A percentile compares a stretch with the other conserved stretches of the same genome.
These are phyloP conservation scores for Carduelis carduelis DNA, from an alignment of 2,797 vertebrate genomes.

Conservation along the genomic window DNA sequence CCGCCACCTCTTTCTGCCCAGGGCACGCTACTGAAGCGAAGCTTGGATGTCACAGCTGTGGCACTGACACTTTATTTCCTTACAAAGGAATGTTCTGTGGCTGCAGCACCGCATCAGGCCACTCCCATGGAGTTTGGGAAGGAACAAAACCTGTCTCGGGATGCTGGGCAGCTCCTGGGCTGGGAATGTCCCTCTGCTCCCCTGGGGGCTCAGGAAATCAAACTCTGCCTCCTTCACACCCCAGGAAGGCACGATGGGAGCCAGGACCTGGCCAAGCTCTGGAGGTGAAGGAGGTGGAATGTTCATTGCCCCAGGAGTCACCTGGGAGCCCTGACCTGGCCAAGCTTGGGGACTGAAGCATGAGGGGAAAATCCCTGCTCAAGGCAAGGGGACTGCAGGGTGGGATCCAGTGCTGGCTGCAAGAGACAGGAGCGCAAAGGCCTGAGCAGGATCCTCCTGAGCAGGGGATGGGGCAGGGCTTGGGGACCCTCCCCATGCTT, in stretches of 20 bases:
- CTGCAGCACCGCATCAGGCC: neutral
- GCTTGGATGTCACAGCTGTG: slow-evolving; percentile 29
- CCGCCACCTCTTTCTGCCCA: neutral
- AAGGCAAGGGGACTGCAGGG: neutral
- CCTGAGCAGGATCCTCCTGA: neutral
- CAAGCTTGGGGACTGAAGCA: accelerated
- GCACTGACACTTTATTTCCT: slow-evolving; percentile 41
- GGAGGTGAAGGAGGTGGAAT: accelerated
- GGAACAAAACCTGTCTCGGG: neutral
- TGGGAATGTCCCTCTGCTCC: neutral
- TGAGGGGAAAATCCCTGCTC: accelerated
- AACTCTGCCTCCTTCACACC: neutral
- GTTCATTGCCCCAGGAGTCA: neutral
- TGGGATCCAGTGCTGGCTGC: accelerated
- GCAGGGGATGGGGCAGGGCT: neutral
- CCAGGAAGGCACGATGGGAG: accelerated
- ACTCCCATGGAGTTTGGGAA: neutral
- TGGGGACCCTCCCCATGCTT: neutral
- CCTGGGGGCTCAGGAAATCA: neutral
- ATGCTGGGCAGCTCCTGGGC: neutral
- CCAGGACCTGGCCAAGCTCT: neutral
- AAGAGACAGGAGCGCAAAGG: accelerated
- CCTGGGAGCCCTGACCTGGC: accelerated
- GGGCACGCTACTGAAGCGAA: neutral
- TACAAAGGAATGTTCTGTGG: slow-evolving; percentile 17